Base-by-base conservation (phyloP, 1,140 invertebrate genomes). In the Nephila pilipes region DNA sequence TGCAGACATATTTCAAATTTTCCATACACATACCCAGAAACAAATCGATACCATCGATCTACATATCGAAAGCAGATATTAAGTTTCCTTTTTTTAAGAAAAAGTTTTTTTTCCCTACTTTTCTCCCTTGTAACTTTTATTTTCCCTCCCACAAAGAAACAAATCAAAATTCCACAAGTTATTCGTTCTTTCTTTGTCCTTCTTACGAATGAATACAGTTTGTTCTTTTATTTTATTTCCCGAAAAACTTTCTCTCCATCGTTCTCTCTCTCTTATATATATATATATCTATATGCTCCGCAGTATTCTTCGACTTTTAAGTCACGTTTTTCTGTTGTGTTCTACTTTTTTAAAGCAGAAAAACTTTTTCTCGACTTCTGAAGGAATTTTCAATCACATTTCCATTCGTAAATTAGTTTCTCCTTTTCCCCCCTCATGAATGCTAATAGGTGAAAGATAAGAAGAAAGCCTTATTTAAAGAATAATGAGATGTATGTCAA, bases 321-420 rank as follows among this genome's bases (percentile, higher is more conserved):
- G 81, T 83, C 81, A 83, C 81, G 81, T 83, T 83, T 83, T 83
- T 29, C 16, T 55, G 25, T 29, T 32, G 69, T 32, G 57, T 32
- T 58, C 83, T 29, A 87, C 57, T 87, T 87, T 63, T 29, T 55
- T 22, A 87, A 87, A 60, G 46, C 46, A 46, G 46, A 46, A 46
- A 46, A 46, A 46, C 46, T 46, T 46, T 55, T 58, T 85, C 58
- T 87, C 85, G 85, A 87, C 85, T 87, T 60, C 85, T 87, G 85
- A 60, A 25, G 22, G 57, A 87, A 87, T 87, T 87, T 87, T 87
- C 85, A 60, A 87, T 87, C 85, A 36, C 58, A 87, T 87, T 87
- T 87, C 55, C 85, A 87, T 87, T 87, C 85, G 85, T 60, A 87
- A 87, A 87, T 87, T 87, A 38, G 85, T 87, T 87, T 87, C 85